These are phyloP conservation scores for Xanthia icteritia DNA, from an alignment of 2,888 invertebrate species.

Conservation along the genomic window DNA sequence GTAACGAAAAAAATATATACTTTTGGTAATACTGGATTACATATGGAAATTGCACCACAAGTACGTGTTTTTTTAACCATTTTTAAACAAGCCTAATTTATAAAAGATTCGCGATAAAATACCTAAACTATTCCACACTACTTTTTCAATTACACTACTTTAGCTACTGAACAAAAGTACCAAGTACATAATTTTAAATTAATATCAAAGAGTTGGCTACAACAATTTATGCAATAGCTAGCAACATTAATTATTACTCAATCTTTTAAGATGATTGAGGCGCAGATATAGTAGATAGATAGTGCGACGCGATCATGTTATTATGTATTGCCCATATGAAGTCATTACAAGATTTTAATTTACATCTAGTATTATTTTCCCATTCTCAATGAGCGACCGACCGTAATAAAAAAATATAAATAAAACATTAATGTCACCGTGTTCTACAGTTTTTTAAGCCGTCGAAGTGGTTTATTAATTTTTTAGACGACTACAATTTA, in stretches of 20 bases:
- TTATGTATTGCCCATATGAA: constrained; percentile 70
- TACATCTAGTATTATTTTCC: constrained; percentile 74
- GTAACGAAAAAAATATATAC: constrained; percentile 12
- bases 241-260: constrained; percentile 48
- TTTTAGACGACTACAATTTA: constrained; percentile 59
- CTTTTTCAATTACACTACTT: constrained; percentile 36
- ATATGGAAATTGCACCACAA: not conserved
- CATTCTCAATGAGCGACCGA: constrained; percentile 69
- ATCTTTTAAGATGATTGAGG: constrained; percentile 58
- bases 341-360: constrained; percentile 75
- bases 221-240: constrained; percentile 4
- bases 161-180: not conserved
- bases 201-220: constrained; percentile 16
- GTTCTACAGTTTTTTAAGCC: constrained; percentile 55
- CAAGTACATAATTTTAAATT: constrained; percentile 35
- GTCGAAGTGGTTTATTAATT: constrained; percentile 58
- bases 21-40: not conserved
- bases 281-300: constrained; percentile 35
- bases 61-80: constrained; percentile 1
- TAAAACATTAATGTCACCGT: constrained; percentile 66
- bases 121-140: not conserved
- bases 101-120: not conserved
- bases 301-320: constrained; percentile 65
- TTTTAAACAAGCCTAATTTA: not conserved
- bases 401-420: constrained; percentile 68